Evolutionary conservation across 2,888 invertebrate species (phyloP), one percentile per base, ranked within the genome.

Genomic region (Thereva nobilitata): DNA sequence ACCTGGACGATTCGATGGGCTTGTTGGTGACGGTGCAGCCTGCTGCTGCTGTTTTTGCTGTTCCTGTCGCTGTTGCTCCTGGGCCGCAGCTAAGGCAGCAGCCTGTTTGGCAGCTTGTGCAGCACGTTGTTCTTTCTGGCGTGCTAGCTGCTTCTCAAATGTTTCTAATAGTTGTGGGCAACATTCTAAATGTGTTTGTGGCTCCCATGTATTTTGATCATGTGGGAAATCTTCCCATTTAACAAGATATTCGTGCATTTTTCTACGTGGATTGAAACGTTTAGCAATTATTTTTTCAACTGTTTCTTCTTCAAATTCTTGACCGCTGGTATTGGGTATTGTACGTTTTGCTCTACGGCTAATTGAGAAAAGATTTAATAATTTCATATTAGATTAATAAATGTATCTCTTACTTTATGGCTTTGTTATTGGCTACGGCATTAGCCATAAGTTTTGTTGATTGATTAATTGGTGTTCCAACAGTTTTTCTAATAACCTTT

Each of bases 201-300:
- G 90, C 77, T 93, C 93, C 93, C 93, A 93, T 4, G 92, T 92
- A 76, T 92, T 92, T 73, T 90, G 87, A 69, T 91, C 89, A 87
- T 89, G 88, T 35, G 88, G 84, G 74, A 88, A 89, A 55, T 90
- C 89, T 76, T 92, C 91, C 93, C 93, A 93, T 79, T 93, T 93
- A 57, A 93, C 86, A 74, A 92, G 83, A 80, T 92, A 93, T 80
- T 93, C 93, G 72, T 89, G 89, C 74, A 88, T 88, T 77, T 89
- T 89, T 70, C 86, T 85, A 10, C 88, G 84, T 5, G 91, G 89
- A 82, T 92, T 93, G 78, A 89, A 92, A 50, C 93, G 84, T 79
- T 92, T 92, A 40, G 92, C 92, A 54, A 92, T 84, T 70, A 93
- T 92, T 82, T 90, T 91, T 78, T 93, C 93, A 0, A 93, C 91